Conservation (phyloP, 1,140 invertebrate species). For the Drosophila gunungcola region DNA sequence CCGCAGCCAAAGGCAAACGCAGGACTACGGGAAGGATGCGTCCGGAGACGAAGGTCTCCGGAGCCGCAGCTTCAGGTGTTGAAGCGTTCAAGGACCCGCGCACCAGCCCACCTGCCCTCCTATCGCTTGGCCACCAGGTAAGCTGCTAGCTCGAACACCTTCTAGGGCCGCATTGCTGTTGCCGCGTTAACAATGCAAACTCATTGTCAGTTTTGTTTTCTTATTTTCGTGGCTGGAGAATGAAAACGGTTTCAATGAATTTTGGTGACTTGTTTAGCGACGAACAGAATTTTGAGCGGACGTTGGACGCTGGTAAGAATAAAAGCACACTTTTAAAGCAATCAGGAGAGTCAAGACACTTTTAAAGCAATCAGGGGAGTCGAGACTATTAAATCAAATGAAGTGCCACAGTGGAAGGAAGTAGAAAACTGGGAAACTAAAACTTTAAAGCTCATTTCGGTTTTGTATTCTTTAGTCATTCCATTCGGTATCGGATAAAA, state of each 20-base stretch:
- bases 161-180: slow-evolving; percentile 19
- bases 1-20: slow-evolving; percentile 75
- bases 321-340: slow-evolving; percentile 9
- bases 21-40: slow-evolving; percentile 24
- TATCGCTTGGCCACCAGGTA: slow-evolving; percentile 33
- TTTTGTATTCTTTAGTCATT: too few species aligned
- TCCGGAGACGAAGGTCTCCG: slow-evolving; percentile 21
- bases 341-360: too few species aligned
- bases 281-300: not conserved
- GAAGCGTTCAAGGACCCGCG: slow-evolving; percentile 69
- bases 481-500: too few species aligned
- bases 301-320: too few species aligned
- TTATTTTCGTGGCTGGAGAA: slow-evolving; percentile 32
- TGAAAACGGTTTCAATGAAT: slow-evolving; percentile 46
- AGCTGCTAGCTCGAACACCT: slow-evolving; percentile 71
- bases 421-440: not conserved
- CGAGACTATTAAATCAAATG: not conserved
- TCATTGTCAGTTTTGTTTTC: slow-evolving; percentile 73
- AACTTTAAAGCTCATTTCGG: not conserved
- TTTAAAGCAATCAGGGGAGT: not conserved
- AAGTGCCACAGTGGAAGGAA: not conserved
- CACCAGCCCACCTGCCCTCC: slow-evolving; percentile 39
- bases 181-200: slow-evolving; percentile 76
- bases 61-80: slow-evolving; percentile 53
- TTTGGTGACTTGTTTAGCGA: slow-evolving; percentile 36